Evolutionary conservation across 1,140 invertebrate species (phyloP).

Genomic region (Glossosoma conforme): DNA sequence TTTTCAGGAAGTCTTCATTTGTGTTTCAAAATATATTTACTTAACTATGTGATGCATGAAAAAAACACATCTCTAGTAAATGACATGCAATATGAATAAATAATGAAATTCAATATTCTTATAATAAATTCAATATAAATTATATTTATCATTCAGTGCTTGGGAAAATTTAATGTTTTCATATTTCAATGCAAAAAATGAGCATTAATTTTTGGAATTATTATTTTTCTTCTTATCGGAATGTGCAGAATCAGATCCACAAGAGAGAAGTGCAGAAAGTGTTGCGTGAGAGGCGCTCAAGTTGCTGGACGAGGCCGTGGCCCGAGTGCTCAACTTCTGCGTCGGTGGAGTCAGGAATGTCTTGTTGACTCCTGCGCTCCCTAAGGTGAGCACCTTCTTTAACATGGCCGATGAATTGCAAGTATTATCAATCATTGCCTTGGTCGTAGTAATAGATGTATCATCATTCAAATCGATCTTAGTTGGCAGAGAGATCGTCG

Average conservation of each 20-base stretch:
- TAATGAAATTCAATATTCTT: too few relatives aligned
- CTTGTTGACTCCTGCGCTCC: constrained; percentile 43
- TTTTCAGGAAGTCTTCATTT: too few relatives aligned
- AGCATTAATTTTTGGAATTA: too few relatives aligned
- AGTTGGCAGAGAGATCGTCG: constrained; percentile 6
- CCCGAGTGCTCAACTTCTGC: constrained; percentile 37
- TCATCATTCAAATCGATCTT: constrained; percentile 28
- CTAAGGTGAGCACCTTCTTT: constrained; percentile 48
- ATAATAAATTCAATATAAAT: too few relatives aligned
- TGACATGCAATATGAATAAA: too few relatives aligned
- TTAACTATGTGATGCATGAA: too few relatives aligned
- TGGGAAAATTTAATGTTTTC: too few relatives aligned
- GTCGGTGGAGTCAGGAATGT: constrained; percentile 50
- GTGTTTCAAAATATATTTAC: too few relatives aligned
- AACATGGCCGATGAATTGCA: constrained; percentile 49
- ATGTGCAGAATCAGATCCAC: constrained; percentile 36
- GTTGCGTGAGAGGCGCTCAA: constrained; percentile 49
- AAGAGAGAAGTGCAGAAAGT: constrained; percentile 43
- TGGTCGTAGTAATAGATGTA: constrained; percentile 35
- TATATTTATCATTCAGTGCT: too few relatives aligned
- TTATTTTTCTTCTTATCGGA: constrained; percentile 41
- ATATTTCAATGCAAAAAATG: too few relatives aligned
- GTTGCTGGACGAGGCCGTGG: constrained; percentile 38
- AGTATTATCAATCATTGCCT: constrained; percentile 49
- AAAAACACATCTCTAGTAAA: too few relatives aligned